Evolutionary conservation across 2,113 vertebrate species (phyloP), one percentile per base, ranked within the genome.

Genomic region (Rhombomys opimus): DNA sequence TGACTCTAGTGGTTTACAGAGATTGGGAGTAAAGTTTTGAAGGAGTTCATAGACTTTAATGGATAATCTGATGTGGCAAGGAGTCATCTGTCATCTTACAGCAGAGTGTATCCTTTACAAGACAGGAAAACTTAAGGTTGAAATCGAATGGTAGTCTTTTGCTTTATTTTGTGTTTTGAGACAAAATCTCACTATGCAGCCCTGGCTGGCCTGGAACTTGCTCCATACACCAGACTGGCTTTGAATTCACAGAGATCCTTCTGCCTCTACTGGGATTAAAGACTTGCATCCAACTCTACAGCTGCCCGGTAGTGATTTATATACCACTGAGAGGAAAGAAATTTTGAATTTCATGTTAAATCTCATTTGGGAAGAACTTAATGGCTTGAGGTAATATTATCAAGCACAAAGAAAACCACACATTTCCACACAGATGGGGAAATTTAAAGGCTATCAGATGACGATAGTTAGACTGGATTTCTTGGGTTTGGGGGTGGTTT

Each of bases 1-100:
- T 97, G 96, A 97, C 96, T 97, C 85, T 82, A 73, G 59, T 87
- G 77, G 80, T 94, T 95, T 95, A 87, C 57, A 89, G 59, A 78
- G 13, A 41, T 15, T 57, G 63, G 91, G 87, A 46, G 85, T 93
- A 95, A 90, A 65, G 35, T 41, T 93, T 94, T 95, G 77, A 95
- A 92, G 63, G 93, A 41, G 85, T 78, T 76, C 76, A 25, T 57
- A 86, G 52, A 70, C 68, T 22, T 46, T 91, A 84, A 27, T 87
- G 75, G 80, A 35, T 86, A 52, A 87, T 89, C 68, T 57, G 59
- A 87, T 76, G 63, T 80, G 90, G 63, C 91, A 77, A 97, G 77
- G 85, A 80, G 54, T 89, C 46, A 23, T 95, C 78, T 90, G 73
- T 87, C 38, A 70, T 86, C 23, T 91, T 54, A 95, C 52, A 92